Evolutionary conservation across 2,797 vertebrate species (phyloP).

Genomic region (Phataginus tetradactyla): DNA sequence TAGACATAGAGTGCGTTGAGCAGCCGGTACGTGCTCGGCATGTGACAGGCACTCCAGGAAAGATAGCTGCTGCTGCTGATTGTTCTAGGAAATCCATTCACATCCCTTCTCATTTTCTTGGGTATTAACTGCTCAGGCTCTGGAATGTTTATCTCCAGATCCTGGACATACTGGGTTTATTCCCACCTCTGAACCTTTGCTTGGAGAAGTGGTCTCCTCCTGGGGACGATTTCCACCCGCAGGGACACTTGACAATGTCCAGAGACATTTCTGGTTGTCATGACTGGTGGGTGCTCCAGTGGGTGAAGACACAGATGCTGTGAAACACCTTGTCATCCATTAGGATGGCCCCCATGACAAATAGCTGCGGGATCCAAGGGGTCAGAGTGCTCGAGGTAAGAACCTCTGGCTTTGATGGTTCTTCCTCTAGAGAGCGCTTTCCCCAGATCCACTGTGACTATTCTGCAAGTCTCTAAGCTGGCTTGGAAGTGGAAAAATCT

Average conservation of each 20-base stretch:
- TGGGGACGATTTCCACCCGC: neutral
- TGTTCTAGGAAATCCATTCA: neutral
- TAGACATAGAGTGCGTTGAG: neutral
- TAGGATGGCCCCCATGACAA: fast-evolving
- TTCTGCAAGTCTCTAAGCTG: neutral
- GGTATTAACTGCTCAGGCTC: neutral
- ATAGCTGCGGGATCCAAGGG: neutral
- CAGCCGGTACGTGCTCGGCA: fast-evolving
- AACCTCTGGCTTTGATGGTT: neutral
- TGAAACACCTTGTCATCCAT: neutral
- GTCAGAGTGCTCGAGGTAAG: neutral
- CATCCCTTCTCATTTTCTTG: neutral
- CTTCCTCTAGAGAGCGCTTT: neutral
- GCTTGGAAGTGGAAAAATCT: neutral
- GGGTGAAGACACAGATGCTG: neutral
- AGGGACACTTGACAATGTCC: neutral
- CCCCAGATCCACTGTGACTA: neutral
- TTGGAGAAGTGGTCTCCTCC: neutral
- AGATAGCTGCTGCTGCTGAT: neutral
- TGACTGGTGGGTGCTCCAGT: neutral
- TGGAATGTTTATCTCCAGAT: neutral
- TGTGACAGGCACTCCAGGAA: neutral
- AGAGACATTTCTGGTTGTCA: neutral
- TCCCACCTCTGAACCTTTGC: neutral
- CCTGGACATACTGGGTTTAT: too few relatives aligned